Conservation (phyloP, 2,113 vertebrate genomes). For the Maccullochella peelii region DNA sequence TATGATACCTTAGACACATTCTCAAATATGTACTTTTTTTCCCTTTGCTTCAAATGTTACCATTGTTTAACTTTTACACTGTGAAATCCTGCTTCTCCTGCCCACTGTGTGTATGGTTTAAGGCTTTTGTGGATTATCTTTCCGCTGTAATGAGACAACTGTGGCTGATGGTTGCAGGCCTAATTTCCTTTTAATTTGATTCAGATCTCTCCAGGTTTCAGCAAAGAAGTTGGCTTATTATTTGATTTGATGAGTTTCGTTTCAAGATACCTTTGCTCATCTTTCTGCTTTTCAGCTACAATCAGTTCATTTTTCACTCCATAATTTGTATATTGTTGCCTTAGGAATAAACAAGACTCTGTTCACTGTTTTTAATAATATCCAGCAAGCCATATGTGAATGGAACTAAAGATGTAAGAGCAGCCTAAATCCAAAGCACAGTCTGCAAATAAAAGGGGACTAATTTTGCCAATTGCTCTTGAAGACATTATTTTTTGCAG, state of each 20-base stretch:
- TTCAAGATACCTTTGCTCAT: slow-evolving; percentile 74
- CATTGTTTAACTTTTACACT: slow-evolving; percentile 72
- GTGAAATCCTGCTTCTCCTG: slow-evolving; percentile 65
- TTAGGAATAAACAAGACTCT: slow-evolving; percentile 82
- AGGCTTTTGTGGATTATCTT: slow-evolving; percentile 82
- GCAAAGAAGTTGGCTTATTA: slow-evolving; percentile 79
- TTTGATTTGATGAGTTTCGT: slow-evolving; percentile 80
- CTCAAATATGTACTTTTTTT: slow-evolving; percentile 55
- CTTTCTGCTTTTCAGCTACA: slow-evolving; percentile 74
- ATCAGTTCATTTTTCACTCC: slow-evolving; percentile 66
- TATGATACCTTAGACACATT: slow-evolving; percentile 69
- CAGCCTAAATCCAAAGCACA: slow-evolving; percentile 78
- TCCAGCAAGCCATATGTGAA: slow-evolving; percentile 81
- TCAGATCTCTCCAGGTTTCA: slow-evolving; percentile 77
- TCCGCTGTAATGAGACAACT: slow-evolving; percentile 79
- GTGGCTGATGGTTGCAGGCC: slow-evolving; percentile 78
- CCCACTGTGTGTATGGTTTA: slow-evolving; percentile 68
- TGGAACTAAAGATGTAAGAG: slow-evolving; percentile 68
- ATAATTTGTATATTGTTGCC: slow-evolving; percentile 81
- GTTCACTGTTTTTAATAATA: slow-evolving; percentile 73
- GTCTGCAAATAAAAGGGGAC: slow-evolving; percentile 66
- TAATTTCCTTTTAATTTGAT: slow-evolving; percentile 84
- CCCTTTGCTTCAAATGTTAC: slow-evolving; percentile 45
- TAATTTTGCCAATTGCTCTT: slow-evolving; percentile 73
- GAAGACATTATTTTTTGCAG: slow-evolving; percentile 69